phyloP scores from a whole-genome alignment of 2,888 invertebrate genomes.

The Exephanes ischioxanthus region DNA sequence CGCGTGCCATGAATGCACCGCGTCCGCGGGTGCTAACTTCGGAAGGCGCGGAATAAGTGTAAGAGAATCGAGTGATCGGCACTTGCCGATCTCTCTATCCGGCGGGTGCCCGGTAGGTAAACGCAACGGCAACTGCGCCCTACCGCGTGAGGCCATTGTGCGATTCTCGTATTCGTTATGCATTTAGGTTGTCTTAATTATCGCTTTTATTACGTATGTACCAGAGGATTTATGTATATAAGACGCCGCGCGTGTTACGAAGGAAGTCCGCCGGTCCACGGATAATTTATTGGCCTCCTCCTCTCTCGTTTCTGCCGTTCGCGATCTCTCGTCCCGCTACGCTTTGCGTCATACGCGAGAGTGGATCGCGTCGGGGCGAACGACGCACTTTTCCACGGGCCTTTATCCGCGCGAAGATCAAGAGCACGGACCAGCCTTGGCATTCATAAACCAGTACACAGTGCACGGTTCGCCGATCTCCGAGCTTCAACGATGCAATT shows the following conservation, averaged over 20 bases:
- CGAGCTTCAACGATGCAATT: not conserved
- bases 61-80: constrained; percentile 67
- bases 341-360: constrained; percentile 65
- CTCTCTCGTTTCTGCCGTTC: constrained; percentile 28
- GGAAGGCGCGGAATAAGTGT: constrained; percentile 17
- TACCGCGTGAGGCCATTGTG: constrained; percentile 69
- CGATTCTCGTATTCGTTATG: constrained; percentile 72
- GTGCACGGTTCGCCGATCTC: not conserved
- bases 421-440: constrained; percentile 75
- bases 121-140: not conserved
- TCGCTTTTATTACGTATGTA: constrained; percentile 72
- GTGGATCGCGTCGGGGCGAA: not conserved
- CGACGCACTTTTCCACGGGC: not conserved
- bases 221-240: constrained; percentile 36
- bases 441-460: constrained; percentile 66
- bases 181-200: constrained; percentile 77
- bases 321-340: constrained; percentile 60
- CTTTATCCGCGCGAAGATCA: constrained; percentile 74
- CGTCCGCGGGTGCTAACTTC: constrained; percentile 16
- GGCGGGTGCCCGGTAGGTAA: not conserved
- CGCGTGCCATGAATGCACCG: constrained; percentile 69
- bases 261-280: constrained; percentile 53
- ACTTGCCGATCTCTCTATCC: constrained; percentile 32
- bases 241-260: constrained; percentile 32
- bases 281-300: constrained; percentile 72